Evolutionary conservation across 2,113 vertebrate genomes (phyloP), one percentile per base, ranked within the genome.

Genomic region (Cheirogaleus medius): DNA sequence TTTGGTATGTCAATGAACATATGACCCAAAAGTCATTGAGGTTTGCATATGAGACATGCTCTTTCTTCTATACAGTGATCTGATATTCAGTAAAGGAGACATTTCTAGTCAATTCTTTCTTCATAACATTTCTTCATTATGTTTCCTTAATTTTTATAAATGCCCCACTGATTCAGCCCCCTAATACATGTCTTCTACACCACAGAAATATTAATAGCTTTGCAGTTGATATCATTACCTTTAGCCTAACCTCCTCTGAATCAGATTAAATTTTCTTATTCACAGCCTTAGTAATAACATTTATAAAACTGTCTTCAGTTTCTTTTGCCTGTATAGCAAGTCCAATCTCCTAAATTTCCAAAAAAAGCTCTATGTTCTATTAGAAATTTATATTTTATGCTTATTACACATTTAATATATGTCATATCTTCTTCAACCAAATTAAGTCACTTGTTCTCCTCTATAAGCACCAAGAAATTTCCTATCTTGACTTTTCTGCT

Each of bases 381-480:
- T 74, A 94, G 54, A 23, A 66, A 23, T 80, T 74, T 76, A 29
- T 90, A 82, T 52, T 94, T 80, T 82, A 76, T 32, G 29, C 42
- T 81, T 92, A 60, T 94, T 89, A 52, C 39, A 54, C 34, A 81
- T 29, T 86, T 78, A 27, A 56, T 27, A 23, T 87, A 2, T 94
- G 94, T 94, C 54, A 90, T 71, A 27, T 94, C 96, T 95, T 82
- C 84, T 97, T 76, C 8, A 73, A 52, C 29, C 37, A 91, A 91
- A 39, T 78, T 66, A 32, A 93, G 21, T 91, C 29, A 42, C 9
- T 91, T 60, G 17, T 25, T 87, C 18, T 78, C 49, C 3, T 94
- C 14, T 1, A 5, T 42, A 66, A 78, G n/a, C 39, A 68, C 25
- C 44, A 83, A 32, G 21, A 29, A 60, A 6, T 77, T 82, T 71